Conservation (phyloP, 2,113 vertebrate genomes). For the Psilopogon haemacephalus region DNA sequence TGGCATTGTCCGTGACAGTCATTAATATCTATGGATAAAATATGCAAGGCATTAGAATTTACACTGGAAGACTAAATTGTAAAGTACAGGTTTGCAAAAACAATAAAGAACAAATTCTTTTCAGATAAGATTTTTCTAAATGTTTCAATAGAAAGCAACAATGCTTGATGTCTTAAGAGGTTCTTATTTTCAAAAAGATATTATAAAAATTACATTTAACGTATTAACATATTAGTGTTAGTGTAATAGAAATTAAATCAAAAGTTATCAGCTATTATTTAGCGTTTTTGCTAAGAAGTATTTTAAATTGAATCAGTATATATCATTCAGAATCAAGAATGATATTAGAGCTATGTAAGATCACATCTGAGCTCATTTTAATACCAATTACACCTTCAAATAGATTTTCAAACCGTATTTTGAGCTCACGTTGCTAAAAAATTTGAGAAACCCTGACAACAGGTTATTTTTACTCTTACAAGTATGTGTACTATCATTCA, state of each 20-base stretch:
- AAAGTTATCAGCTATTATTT: background rate
- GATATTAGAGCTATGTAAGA: background rate
- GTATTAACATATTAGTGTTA: background rate
- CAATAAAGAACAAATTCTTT: background rate
- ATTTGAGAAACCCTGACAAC: background rate
- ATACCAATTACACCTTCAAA: background rate
- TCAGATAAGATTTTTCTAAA: background rate
- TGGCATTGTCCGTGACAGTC: conserved; percentile 91
- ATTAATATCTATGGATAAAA: conserved; percentile 79
- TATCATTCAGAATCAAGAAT: background rate
- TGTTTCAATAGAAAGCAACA: background rate
- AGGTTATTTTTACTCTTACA: background rate
- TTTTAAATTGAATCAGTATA: background rate
- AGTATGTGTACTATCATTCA: background rate
- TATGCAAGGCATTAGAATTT: conserved; percentile 11
- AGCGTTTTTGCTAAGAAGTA: background rate
- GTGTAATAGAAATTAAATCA: background rate
- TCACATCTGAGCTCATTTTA: background rate
- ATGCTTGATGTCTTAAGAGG: background rate
- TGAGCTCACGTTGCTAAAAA: background rate
- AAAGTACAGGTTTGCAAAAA: background rate
- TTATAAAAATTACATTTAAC: background rate
- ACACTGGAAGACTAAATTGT: background rate
- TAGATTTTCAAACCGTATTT: background rate
- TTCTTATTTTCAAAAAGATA: background rate